phyloP scores from a whole-genome alignment of 2,797 vertebrate species.

The Argentina silus region DNA sequence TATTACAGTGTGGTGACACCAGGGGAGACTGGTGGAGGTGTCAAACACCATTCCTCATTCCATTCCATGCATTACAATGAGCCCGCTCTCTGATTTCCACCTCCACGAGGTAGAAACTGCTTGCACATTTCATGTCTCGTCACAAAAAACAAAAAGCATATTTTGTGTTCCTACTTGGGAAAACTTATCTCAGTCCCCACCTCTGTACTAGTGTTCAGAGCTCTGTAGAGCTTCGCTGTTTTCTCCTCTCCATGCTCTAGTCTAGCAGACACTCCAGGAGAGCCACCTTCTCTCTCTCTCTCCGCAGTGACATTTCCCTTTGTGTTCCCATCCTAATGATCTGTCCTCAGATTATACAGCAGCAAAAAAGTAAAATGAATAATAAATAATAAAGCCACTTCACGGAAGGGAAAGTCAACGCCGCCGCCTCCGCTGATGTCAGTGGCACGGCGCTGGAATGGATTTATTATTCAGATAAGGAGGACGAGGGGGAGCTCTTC shows the following conservation, averaged over 20 bases:
- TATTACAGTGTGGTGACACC: no score
- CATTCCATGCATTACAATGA: no score
- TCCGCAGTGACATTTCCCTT: background rate
- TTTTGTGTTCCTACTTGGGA: no score
- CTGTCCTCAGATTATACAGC: conserved; percentile 7
- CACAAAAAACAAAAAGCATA: no score
- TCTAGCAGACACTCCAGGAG: background rate
- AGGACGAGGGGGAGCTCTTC: background rate
- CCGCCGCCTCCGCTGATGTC: background rate
- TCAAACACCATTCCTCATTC: no score
- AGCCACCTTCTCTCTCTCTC: background rate
- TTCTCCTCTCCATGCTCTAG: background rate
- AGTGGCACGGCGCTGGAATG: background rate
- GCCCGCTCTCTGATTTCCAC: no score
- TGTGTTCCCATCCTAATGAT: conserved; percentile 8
- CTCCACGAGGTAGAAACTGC: no score
- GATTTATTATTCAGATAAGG: conserved; percentile 6
- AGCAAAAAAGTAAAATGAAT: conserved; percentile 2
- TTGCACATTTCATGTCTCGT: no score
- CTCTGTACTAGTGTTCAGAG: no score
- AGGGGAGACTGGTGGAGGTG: no score
- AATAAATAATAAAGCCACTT: background rate
- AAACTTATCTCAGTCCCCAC: no score
- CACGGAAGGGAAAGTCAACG: background rate
- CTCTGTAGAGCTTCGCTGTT: background rate